phyloP scores from a whole-genome alignment of 2,113 vertebrate species.

The Sterrhoptilus dennistouni region DNA sequence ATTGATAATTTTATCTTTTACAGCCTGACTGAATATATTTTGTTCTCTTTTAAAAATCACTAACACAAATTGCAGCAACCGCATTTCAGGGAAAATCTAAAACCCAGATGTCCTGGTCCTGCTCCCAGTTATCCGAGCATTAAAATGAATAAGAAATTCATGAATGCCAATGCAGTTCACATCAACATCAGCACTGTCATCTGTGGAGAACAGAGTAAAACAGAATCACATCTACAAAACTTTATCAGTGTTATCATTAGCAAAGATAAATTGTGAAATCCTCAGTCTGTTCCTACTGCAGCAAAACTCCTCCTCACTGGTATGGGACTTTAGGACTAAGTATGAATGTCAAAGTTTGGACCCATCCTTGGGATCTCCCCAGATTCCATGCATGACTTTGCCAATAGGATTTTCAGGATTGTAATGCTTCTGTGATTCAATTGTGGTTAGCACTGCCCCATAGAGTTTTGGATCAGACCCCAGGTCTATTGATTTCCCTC shows the following conservation, averaged over 20 bases:
- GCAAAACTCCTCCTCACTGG: neutral
- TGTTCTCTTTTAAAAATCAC: neutral
- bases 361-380: accelerated
- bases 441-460: neutral
- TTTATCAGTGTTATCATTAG: neutral
- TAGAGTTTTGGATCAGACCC: neutral
- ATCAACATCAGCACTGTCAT: neutral
- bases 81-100: neutral
- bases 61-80: neutral
- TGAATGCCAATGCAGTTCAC: neutral
- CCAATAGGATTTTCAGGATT: neutral
- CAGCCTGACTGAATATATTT: neutral
- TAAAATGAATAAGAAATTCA: constrained; percentile 4
- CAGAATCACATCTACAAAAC: neutral
- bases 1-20: neutral
- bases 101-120: constrained; percentile 28
- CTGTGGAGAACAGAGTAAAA: neutral
- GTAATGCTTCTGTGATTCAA: neutral
- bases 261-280: neutral
- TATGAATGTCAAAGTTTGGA: neutral
- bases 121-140: neutral
- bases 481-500: neutral
- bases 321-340: neutral
- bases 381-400: neutral
- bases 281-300: neutral